These are phyloP conservation scores for Drosophila rubida DNA, from an alignment of 2,888 invertebrate species.

Conservation along the genomic window DNA sequence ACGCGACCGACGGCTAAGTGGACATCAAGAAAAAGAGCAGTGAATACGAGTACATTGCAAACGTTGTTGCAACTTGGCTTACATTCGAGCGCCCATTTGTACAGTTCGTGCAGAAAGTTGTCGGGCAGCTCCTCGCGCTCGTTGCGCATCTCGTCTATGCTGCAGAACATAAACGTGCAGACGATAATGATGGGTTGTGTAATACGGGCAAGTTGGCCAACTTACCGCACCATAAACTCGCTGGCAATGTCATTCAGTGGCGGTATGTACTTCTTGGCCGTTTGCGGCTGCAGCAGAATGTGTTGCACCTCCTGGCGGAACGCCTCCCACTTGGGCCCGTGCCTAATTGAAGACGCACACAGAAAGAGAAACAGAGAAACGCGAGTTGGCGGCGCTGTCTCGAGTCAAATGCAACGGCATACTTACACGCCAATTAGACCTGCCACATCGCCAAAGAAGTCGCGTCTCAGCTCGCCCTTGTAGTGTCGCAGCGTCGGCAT, in stretches of 20 bases:
- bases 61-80: conserved; percentile 84
- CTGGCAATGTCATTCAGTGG: conserved; percentile 90
- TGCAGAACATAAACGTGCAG: conserved; percentile 69
- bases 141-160: conserved; percentile 88
- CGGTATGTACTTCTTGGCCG: conserved; percentile 91
- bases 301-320: conserved; percentile 94
- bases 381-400: not conserved
- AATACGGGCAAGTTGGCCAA: conserved; percentile 18
- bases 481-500: conserved; percentile 91
- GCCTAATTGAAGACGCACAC: conserved; percentile 86
- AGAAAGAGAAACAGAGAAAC: not conserved
- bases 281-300: conserved; percentile 91
- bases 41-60: no score
- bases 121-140: conserved; percentile 90
- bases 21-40: not conserved
- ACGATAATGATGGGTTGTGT: conserved; percentile 24
- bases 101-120: conserved; percentile 94
- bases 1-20: conserved; percentile 93
- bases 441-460: conserved; percentile 90
- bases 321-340: conserved; percentile 94
- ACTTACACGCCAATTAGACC: conserved; percentile 92
- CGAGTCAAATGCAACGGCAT: conserved; percentile 44
- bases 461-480: conserved; percentile 88
- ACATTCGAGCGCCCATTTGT: conserved; percentile 98
- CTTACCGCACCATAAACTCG: conserved; percentile 90